A percentile compares a stretch with the other conserved stretches of the same genome.
Conservation (phyloP, 1,140 invertebrate genomes). For the Phocides pigmalion region DNA sequence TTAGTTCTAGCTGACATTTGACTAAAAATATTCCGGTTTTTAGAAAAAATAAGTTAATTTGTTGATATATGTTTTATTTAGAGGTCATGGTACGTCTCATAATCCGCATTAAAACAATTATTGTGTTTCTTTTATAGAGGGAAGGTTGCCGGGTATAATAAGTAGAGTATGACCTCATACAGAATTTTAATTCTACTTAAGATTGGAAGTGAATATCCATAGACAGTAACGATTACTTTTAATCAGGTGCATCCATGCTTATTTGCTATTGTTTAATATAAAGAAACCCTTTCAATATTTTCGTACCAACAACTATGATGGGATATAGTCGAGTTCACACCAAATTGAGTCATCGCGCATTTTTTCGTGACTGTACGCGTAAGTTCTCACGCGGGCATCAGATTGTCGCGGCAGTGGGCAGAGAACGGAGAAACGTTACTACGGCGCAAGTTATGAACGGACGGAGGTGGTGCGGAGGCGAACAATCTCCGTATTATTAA, state of each 20-base stretch:
- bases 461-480: constrained; percentile 40
- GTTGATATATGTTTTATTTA: too few relatives aligned
- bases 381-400: constrained; percentile 68
- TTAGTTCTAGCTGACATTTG: neutral
- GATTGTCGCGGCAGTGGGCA: constrained; percentile 57
- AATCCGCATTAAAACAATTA: too few relatives aligned
- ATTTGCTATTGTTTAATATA: neutral
- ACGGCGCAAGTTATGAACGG: constrained; percentile 42
- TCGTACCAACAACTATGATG: constrained; percentile 16
- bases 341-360: constrained; percentile 53
- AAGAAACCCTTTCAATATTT: constrained; percentile 13
- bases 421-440: constrained; percentile 37
- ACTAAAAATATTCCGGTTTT: too few relatives aligned
- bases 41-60: too few relatives aligned
- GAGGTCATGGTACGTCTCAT: too few relatives aligned
- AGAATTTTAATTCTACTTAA: too few relatives aligned
- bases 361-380: constrained; percentile 53
- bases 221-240: too few relatives aligned
- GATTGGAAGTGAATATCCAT: too few relatives aligned
- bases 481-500: constrained; percentile 31
- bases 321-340: constrained; percentile 49
- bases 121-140: too few relatives aligned
- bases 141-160: too few relatives aligned
- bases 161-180: too few relatives aligned
- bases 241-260: neutral